A percentile compares a stretch with the other conserved stretches of the same genome.
Evolutionary conservation across 2,797 vertebrate species (phyloP).

Genomic region (Sitta carolinensis): DNA sequence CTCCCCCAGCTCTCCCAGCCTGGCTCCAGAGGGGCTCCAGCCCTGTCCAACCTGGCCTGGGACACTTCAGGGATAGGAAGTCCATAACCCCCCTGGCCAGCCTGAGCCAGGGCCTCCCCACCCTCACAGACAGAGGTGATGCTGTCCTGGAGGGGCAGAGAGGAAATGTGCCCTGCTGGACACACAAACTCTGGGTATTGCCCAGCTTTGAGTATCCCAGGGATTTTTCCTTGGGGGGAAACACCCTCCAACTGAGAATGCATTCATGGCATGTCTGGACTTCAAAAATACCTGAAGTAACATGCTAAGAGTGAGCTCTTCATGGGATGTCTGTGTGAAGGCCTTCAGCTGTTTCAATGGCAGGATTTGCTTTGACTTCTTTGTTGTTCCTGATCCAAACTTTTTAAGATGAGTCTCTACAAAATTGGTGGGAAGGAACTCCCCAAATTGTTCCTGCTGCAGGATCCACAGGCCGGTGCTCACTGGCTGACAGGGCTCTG

Average conservation of each 20-base stretch:
- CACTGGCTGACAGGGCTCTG: background rate
- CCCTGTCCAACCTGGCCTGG: background rate
- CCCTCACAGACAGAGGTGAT: background rate
- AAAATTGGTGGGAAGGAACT: background rate
- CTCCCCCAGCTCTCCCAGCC: background rate
- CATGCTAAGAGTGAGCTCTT: background rate
- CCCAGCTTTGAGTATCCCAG: background rate
- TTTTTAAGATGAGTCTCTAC: background rate
- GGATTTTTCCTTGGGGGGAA: background rate
- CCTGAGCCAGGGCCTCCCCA: background rate
- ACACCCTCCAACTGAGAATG: no score
- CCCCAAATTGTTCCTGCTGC: background rate
- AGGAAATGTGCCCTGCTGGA: background rate
- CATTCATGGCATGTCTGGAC: background rate
- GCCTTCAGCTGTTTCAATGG: background rate
- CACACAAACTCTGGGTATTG: fast-evolving
- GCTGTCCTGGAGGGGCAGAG: background rate
- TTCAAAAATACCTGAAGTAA: background rate
- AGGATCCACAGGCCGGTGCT: background rate
- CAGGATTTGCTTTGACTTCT: background rate
- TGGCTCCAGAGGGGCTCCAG: background rate
- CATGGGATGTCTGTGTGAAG: fast-evolving
- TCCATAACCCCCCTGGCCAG: background rate
- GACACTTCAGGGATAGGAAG: background rate
- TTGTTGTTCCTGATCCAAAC: background rate